Conservation (phyloP, 1,140 invertebrate genomes). For the Drosophila quadrilineata region DNA sequence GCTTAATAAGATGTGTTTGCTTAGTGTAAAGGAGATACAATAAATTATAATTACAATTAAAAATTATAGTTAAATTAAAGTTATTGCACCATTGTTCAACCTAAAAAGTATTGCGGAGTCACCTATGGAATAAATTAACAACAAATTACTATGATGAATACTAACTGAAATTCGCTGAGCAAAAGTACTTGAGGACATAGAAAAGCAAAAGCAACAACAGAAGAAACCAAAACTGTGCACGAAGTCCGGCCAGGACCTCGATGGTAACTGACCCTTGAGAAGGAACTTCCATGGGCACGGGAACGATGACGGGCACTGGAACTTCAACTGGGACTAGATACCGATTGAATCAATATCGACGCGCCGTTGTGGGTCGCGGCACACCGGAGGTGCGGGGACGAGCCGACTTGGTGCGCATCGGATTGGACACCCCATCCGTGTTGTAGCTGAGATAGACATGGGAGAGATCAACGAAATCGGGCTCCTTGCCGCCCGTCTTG, state of each 20-base stretch:
- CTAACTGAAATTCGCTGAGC: constrained; percentile 46
- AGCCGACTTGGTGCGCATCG: constrained; percentile 66
- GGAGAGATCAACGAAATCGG: constrained; percentile 76
- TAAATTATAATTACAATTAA: constrained; percentile 41
- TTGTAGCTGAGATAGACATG: constrained; percentile 81
- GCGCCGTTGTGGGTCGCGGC: constrained; percentile 72
- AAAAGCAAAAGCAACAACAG: constrained; percentile 49
- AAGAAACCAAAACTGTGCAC: constrained; percentile 49
- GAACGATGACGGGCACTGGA: neutral
- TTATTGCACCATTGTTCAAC: constrained; percentile 70
- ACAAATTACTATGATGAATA: constrained; percentile 39
- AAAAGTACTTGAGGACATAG: constrained; percentile 50
- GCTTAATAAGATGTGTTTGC: constrained; percentile 45
- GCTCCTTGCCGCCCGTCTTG: constrained; percentile 65
- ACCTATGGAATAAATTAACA: constrained; percentile 65
- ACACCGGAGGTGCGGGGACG: constrained; percentile 78
- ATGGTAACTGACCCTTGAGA: neutral
- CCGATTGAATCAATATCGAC: constrained; percentile 64
- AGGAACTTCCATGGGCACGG: neutral
- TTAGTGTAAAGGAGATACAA: constrained; percentile 51
- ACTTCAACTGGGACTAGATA: constrained; percentile 7
- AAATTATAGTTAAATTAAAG: constrained; percentile 52
- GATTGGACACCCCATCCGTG: constrained; percentile 70
- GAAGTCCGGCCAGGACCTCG: constrained; percentile 19
- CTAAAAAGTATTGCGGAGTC: constrained; percentile 43